Base-by-base conservation (phyloP, 2,797 vertebrate species). In the Girardinus metallicus region DNA sequence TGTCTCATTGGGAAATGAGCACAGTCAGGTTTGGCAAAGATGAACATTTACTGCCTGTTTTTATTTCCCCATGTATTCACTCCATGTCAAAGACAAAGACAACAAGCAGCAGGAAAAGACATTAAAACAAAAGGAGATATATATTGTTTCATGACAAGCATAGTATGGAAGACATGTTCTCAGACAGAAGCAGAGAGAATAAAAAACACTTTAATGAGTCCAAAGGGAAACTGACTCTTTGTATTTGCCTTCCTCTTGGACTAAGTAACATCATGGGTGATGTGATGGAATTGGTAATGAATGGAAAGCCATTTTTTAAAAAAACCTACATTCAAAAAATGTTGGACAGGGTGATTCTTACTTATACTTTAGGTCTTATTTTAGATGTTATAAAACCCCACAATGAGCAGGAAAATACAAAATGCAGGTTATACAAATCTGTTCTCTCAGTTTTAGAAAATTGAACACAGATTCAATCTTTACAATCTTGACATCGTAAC, bases 131-230 rank as follows among this genome's bases (percentile, higher is more conserved):
- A 93, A 84, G 12, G 9, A 7, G 75, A 81, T 91, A 86, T 90
- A 83, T 89, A 57, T 57, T 29, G 10, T 57, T n/a, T 5, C 5
- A 79, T 79, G 87, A 90, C 86, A 83, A 81, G 55, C 66, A 12
- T 84, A 86, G 88, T 85, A 81, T 87, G 87, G 90, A 80, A 87
- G 84, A 85, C 91, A 94, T 81, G 86, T 88, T 84, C 89, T 91
- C 57, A 47, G 49, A 78, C 72, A 83, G 76, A 46, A 15, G 78
- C 79, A 31, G 15, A 78, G 44, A 51, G 79, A 76, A 86, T 62
- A 80, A 53, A 80, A 83, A 79, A 80, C 29, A 60, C 80, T 93
- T 84, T 79, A 75, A 86, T 73, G 73, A 74, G 39, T 82, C 77
- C 55, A 68, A 2, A 66, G 64, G 79, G 83, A 85, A 68, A 80